Evolutionary conservation across 30 jellyfish, hydroid and myxozoan genomes (phyloP).

Genomic region (Hydra vulgaris): DNA sequence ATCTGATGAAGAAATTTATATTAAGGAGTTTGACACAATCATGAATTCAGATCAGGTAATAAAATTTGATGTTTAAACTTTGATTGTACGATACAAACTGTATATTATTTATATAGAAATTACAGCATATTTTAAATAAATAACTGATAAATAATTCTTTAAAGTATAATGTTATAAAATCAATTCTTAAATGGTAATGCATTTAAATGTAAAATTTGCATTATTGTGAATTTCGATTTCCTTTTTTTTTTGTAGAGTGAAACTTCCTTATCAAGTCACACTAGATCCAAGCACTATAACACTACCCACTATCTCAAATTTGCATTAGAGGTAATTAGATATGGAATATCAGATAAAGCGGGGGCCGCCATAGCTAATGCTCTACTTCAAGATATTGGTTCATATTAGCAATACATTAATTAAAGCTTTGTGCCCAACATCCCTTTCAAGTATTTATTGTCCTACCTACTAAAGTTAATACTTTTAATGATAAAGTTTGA

Average conservation of each 20-base stretch:
- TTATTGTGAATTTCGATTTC: no score
- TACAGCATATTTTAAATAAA: background rate
- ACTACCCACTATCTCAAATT: background rate
- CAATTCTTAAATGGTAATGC: no score
- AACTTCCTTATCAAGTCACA: background rate
- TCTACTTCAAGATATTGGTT: background rate
- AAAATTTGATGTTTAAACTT: no score
- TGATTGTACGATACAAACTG: background rate
- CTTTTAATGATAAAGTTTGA: no score
- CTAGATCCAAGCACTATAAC: background rate
- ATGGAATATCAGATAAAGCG: background rate
- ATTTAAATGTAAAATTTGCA: no score
- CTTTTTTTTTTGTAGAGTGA: background rate
- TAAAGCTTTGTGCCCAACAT: no score
- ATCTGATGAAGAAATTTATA: background rate
- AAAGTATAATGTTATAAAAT: no score
- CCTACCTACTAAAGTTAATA: no score
- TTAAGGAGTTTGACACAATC: background rate
- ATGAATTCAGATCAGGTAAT: background rate
- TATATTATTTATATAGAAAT: no score
- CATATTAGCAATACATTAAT: no score
- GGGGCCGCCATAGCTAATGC: background rate
- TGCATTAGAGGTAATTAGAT: background rate
- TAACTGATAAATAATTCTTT: background rate
- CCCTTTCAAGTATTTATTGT: no score